A percentile compares a stretch with the other conserved stretches of the same genome.
These are phyloP conservation scores for Mylabris phalerata DNA, from an alignment of 1,140 invertebrate genomes.

Conservation along the genomic window DNA sequence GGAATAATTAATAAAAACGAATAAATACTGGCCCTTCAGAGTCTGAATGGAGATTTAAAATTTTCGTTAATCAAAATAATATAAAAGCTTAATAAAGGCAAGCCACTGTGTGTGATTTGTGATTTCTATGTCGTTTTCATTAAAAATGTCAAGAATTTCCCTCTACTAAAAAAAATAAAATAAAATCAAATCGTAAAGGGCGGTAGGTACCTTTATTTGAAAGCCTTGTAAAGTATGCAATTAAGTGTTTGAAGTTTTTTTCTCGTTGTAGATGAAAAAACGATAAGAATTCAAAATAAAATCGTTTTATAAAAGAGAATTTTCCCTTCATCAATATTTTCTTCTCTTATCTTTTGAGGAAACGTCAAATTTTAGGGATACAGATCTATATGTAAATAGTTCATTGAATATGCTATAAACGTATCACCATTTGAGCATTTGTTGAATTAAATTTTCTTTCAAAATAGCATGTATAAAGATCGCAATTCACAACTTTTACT, in stretches of 20 bases:
- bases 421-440: constrained; percentile 13
- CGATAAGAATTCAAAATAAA: not conserved
- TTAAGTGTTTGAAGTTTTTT: constrained; percentile 4
- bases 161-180: too few species aligned
- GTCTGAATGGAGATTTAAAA: too few species aligned
- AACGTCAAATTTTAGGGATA: constrained; percentile 9
- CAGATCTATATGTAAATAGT: constrained; percentile 9
- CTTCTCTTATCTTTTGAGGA: too few species aligned
- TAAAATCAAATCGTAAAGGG: too few species aligned
- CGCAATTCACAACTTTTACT: too few species aligned
- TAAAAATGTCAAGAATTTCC: too few species aligned
- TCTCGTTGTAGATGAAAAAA: not conserved
- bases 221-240: not conserved
- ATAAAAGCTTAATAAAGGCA: not conserved
- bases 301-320: constrained; percentile 1
- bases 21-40: too few species aligned
- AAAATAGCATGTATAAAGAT: not conserved
- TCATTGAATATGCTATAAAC: constrained; percentile 15
- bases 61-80: too few species aligned
- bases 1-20: too few species aligned
- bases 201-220: too few species aligned
- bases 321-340: constrained; percentile 13
- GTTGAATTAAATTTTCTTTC: constrained; percentile 5
- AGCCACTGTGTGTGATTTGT: too few species aligned
- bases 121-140: too few species aligned